A percentile compares a stretch with the other conserved stretches of the same genome.
These are phyloP conservation scores for Phalacrocorax aristotelis DNA, from an alignment of 2,113 vertebrate genomes.

Conservation along the genomic window DNA sequence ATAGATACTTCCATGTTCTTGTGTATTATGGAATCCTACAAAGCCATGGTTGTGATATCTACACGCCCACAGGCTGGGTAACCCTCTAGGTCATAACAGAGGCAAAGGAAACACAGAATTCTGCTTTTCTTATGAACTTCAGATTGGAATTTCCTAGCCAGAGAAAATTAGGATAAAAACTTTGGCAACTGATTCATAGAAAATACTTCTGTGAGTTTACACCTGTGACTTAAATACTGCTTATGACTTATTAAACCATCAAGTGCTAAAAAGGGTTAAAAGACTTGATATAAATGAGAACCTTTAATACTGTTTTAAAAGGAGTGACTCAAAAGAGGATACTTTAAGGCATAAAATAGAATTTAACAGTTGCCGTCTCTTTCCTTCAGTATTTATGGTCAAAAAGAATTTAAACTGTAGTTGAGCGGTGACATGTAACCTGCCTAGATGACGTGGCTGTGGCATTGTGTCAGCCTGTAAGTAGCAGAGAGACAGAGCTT, in stretches of 20 bases:
- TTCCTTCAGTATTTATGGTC: background rate
- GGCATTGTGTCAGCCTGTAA: background rate
- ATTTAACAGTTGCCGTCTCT: background rate
- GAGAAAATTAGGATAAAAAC: background rate
- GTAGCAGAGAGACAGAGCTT: background rate
- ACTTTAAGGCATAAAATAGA: background rate
- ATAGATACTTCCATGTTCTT: background rate
- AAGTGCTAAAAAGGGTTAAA: background rate
- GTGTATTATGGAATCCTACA: accelerated
- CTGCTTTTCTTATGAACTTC: background rate
- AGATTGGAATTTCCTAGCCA: background rate
- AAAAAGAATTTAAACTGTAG: background rate
- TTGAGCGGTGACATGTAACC: background rate
- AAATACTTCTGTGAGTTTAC: background rate
- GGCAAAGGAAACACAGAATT: background rate
- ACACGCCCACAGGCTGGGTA: background rate
- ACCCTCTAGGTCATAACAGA: background rate
- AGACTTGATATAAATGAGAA: background rate
- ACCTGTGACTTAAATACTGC: background rate
- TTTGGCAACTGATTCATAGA: background rate
- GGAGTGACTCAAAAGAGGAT: background rate
- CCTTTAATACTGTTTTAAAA: background rate
- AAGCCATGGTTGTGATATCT: background rate
- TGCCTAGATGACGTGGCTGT: background rate
- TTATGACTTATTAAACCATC: background rate